Conservation (phyloP, 2,113 vertebrate genomes). For the Nettapus auritus region DNA sequence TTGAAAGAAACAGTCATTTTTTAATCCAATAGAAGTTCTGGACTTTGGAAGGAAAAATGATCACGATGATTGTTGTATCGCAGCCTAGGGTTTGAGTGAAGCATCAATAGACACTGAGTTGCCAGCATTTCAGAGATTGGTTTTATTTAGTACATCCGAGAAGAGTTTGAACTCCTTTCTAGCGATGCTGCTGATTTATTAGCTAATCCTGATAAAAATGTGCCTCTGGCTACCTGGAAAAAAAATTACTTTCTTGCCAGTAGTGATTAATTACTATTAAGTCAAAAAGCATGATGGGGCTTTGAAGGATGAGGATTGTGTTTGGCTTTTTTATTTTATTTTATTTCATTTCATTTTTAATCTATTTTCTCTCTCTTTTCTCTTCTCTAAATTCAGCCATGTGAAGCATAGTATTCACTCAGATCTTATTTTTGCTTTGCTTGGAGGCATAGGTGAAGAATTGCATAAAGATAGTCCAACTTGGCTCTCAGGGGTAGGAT, state of each 20-base stretch:
- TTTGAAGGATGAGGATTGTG: constrained; percentile 68
- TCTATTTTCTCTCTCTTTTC: neutral
- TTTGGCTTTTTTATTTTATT: constrained; percentile 40
- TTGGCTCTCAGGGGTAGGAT: constrained; percentile 36
- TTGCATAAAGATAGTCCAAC: constrained; percentile 56
- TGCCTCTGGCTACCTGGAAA: constrained; percentile 78
- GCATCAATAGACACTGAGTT: neutral
- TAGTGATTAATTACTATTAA: constrained; percentile 81
- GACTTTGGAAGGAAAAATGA: constrained; percentile 39
- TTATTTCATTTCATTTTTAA: neutral
- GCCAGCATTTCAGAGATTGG: constrained; percentile 4
- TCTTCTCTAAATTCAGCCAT: constrained; percentile 55
- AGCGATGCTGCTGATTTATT: constrained; percentile 78
- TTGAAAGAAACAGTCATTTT: constrained; percentile 39
- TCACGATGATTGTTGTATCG: neutral
- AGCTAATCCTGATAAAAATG: constrained; percentile 81
- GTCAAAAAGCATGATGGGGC: constrained; percentile 73
- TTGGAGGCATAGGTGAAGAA: constrained; percentile 61
- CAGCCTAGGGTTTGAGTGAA: neutral
- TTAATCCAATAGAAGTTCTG: constrained; percentile 44
- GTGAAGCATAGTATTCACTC: constrained; percentile 60
- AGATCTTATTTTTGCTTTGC: constrained; percentile 63
- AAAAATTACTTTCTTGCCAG: constrained; percentile 75
- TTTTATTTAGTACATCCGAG: constrained; percentile 72
- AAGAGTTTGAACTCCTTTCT: constrained; percentile 78